Conservation (phyloP, 2,113 vertebrate species). For the Corydoras maculifer region DNA sequence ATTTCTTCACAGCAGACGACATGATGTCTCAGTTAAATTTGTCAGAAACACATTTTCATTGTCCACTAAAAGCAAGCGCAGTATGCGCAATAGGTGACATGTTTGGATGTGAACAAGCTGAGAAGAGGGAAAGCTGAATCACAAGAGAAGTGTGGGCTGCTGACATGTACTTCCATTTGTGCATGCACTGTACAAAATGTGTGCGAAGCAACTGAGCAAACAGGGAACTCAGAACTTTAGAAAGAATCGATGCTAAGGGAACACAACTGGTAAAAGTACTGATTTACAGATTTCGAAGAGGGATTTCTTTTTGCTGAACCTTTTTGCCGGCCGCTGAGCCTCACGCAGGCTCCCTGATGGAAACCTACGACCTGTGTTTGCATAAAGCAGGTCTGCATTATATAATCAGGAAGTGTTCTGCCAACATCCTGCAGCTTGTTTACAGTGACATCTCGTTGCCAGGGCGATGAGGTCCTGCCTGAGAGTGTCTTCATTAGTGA, state of each 20-base stretch:
- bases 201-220: background rate
- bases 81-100: conserved; percentile 42
- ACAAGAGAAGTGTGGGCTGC: conserved; percentile 25
- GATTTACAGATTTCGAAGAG: background rate
- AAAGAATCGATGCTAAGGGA: conserved; percentile 2
- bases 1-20: conserved; percentile 42
- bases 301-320: background rate
- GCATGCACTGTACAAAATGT: conserved; percentile 28
- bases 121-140: conserved; percentile 22
- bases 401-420: conserved; percentile 60
- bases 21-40: conserved; percentile 43
- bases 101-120: conserved; percentile 33
- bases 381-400: conserved; percentile 55
- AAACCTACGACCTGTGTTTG: conserved; percentile 40
- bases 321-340: no score
- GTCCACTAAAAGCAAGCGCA: conserved; percentile 16
- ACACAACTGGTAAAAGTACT: background rate
- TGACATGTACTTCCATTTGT: conserved; percentile 36
- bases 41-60: conserved; percentile 30
- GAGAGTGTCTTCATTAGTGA: conserved; percentile 63
- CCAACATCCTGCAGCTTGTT: conserved; percentile 67
- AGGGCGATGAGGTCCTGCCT: conserved; percentile 55
- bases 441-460: conserved; percentile 62
- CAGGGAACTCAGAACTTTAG: background rate
- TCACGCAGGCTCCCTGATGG: conserved; percentile 28